A percentile compares a stretch with the other conserved stretches of the same genome.
Evolutionary conservation across 1,140 invertebrate species (phyloP).

Genomic region (Papilio polytes): DNA sequence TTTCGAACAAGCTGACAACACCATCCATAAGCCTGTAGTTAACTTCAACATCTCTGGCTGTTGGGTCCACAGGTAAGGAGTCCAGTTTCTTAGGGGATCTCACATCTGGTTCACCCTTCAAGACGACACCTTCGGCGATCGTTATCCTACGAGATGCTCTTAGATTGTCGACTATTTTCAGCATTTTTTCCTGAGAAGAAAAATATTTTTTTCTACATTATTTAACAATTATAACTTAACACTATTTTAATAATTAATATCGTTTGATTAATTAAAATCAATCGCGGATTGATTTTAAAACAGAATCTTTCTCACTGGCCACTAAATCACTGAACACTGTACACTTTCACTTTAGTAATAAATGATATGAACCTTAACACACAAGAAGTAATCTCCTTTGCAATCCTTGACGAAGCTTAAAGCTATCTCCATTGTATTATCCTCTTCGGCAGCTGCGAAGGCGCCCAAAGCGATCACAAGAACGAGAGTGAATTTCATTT

Average conservation of each 20-base stretch:
- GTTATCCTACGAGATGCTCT: slow-evolving; percentile 65
- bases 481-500: slow-evolving; percentile 70
- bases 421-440: slow-evolving; percentile 70
- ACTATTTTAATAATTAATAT: neutral
- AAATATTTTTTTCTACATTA: slow-evolving; percentile 43
- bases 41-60: slow-evolving; percentile 72
- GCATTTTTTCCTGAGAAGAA: slow-evolving; percentile 74
- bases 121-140: slow-evolving; percentile 69
- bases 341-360: slow-evolving; percentile 74
- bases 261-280: slow-evolving; percentile 9
- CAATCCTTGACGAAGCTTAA: slow-evolving; percentile 77
- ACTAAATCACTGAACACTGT: slow-evolving; percentile 60
- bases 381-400: slow-evolving; percentile 69
- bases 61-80: slow-evolving; percentile 68
- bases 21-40: slow-evolving; percentile 77
- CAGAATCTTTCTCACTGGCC: slow-evolving; percentile 43
- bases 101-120: slow-evolving; percentile 67
- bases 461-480: slow-evolving; percentile 61
- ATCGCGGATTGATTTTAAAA: neutral
- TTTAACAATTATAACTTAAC: neutral
- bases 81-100: slow-evolving; percentile 66
- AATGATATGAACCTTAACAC: slow-evolving; percentile 79
- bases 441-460: slow-evolving; percentile 61
- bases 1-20: slow-evolving; percentile 74
- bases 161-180: slow-evolving; percentile 75